Base-by-base conservation (phyloP, 2,113 vertebrate species). In the Tychaedon coryphoeus region DNA sequence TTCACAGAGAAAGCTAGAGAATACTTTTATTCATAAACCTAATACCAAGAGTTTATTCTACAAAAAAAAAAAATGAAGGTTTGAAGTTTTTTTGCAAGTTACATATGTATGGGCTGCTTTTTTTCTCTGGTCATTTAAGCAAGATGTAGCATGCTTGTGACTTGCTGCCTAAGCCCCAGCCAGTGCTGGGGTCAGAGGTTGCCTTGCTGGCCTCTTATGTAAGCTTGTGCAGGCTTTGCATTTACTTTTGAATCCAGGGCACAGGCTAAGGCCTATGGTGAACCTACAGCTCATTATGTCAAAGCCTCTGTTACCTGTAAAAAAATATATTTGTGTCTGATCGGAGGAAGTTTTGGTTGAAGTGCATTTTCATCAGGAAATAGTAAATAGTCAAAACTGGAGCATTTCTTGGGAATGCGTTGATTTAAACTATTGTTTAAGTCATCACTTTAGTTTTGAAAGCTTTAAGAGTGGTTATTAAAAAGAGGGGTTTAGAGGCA, bases 191-290 rank as follows among this genome's bases (percentile, higher is more conserved):
- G 10, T 10, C 25, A 8, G 28, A 75, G 75, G 8, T 7, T 45
- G 53, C n/a, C 66, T 79, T 61, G 19, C 70, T 82, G 87, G 33
- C 48, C 48, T 83, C 76, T 84, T 56, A 51, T 1, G 13, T 72
- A 92, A 93, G 53, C 15, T 58, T 84, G 17, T 38, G 67, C 76
- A 72, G 79, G 34, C 53, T 79, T 69, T 83, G 70, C 48, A 57
- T 72, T 95, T 89, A 53, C 76, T 95, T 91, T 53, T 72, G 77
- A 95, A 93, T 50, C 66, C 76, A 82, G 70, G 76, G 45, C 66
- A 69, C 69, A 64, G 83, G 36, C 73, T 81, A 56, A 67, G 43
- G 10, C 65, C 82, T 71, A 19, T 31, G 45, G 40, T 74, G 93
- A 91, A 69, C 61, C n/a, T 91, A 28, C 57, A 69, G 12, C 53